Evolutionary conservation across 2,888 invertebrate species (phyloP).

Genomic region (Philonicus albiceps): DNA sequence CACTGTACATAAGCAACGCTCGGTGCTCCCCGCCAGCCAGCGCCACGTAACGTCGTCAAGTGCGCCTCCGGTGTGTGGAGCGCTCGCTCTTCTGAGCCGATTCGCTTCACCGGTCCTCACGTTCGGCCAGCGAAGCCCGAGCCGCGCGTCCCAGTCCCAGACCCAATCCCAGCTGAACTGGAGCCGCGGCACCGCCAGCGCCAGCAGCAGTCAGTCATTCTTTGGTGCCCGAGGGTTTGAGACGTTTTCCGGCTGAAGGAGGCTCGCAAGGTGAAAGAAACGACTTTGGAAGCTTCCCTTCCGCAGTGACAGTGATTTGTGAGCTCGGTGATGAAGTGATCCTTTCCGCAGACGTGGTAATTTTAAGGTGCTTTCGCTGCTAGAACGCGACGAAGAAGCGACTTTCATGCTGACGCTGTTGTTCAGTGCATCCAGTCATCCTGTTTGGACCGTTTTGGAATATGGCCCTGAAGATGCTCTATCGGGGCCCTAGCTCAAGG

Average conservation of each 20-base stretch:
- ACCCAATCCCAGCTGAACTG: constrained; percentile 39
- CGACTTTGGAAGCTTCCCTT: background rate
- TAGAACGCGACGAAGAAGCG: constrained; percentile 35
- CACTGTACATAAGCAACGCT: constrained; percentile 22
- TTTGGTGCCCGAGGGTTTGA: constrained; percentile 49
- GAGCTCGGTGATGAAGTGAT: background rate
- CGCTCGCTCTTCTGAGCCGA: background rate
- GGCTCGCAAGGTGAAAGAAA: background rate
- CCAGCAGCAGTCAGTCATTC: constrained; percentile 49
- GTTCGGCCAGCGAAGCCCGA: background rate
- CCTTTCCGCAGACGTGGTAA: background rate
- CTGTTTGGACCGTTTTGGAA: constrained; percentile 49
- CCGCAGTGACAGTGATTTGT: background rate
- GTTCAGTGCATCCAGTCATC: background rate
- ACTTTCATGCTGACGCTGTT: background rate
- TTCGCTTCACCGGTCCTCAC: background rate
- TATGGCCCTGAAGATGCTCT: constrained; percentile 73
- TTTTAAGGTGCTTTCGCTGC: background rate
- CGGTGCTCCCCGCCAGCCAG: constrained; percentile 10
- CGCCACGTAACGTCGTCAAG: background rate
- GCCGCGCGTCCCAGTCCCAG: constrained; percentile 30
- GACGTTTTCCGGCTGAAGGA: constrained; percentile 37
- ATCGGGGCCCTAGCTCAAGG: constrained; percentile 86
- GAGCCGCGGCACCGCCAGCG: constrained; percentile 41
- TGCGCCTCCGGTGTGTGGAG: constrained; percentile 28